Evolutionary conservation across 1,140 invertebrate species (phyloP), one percentile per base, ranked within the genome.

Genomic region (Calephelis virginiensis): DNA sequence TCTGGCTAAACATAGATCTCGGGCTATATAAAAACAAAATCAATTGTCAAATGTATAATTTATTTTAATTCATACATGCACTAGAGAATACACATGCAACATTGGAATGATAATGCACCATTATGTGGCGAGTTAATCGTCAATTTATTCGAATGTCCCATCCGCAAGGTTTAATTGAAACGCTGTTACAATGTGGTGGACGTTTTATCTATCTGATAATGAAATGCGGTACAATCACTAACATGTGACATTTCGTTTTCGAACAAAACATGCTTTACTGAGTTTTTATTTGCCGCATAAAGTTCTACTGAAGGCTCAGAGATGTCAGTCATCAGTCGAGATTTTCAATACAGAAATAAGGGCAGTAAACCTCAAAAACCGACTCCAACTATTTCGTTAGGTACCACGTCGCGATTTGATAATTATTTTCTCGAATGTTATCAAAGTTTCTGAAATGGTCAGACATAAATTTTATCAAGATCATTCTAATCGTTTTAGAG

Each of bases 151-250:
- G 61, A 70, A 72, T 68, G 64, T 66, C 65, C 47, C 61, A 66
- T 64, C 62, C 71, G 49, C 59, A 67, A 61, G 64, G 71, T 71
- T 71, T 70, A 76, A 76, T 74, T 74, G 72, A 71, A 76, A 76
- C 64, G 67, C 63, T 68, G 72, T 73, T 70, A 69, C 75, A 71
- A 73, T 76, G 75, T 64, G 75, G 75, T 65, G 61, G 49, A 66
- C 64, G 69, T 68, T 72, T 56, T 56, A 69, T 74, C 64, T 63
- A 46, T 69, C 68, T 76, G 75, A 72, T 63, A 76, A 72, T 74
- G 68, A 74, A 76, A 72, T 74, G 70, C 72, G 67, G 70, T 59
- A 53, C 56, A 60, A 67, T 64, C 59, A 61, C 63, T 43, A 63
- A 43, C 61, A 28, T 47, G 53, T 66, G 12, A 56, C 53, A 13